Evolutionary conservation across 2,888 invertebrate genomes (phyloP), one percentile per base, ranked within the genome.

Genomic region (Trissonchulus latispiculum): DNA sequence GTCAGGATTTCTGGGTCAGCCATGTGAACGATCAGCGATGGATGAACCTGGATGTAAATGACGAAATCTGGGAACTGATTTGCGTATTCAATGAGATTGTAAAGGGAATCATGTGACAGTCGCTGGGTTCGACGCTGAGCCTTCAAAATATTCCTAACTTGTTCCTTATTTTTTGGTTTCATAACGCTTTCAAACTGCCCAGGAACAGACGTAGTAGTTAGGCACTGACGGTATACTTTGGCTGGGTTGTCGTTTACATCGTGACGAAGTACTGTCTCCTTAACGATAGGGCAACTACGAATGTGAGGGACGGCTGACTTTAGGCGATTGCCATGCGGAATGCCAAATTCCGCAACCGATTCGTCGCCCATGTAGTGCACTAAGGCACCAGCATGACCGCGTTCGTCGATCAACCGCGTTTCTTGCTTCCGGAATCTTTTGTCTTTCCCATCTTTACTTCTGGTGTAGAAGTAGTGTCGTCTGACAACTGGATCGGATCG

Each of bases 301-400:
- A 62, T 29, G 28, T 28, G 28, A 62, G 64, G 64, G 28, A 15
- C 15, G 28, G 3, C 64, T 3, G n/a, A 28, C 3, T 29, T 3
- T 28, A 15, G 3, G 3, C 15, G 3, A n/a, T 62, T 62, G 64
- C 64, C 64, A n/a, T 62, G 64, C 28, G 64, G 64, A n/a, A n/a
- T n/a, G n/a, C n/a, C n/a, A n/a, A n/a, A n/a, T 29, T 62, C 28
- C 3, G 3, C 15, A 3, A 62, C 28, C 28, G 64, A 18, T 15
- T n/a, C 3, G 31, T 62, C 64, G 64, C 64, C 64, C 3, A 15
- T 15, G 64, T 62, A 62, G 64, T 62, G 64, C n/a, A 62, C 64
- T 8, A 62, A 31, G 3, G 28, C 64, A 18, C 8, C 15, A 3
- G 3, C 3, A n/a, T n/a, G 28, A 3, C 28, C 64, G 3, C 28